These are phyloP conservation scores for Acrocephalus kingi DNA, from an alignment of 2,113 vertebrate species.

Conservation along the genomic window DNA sequence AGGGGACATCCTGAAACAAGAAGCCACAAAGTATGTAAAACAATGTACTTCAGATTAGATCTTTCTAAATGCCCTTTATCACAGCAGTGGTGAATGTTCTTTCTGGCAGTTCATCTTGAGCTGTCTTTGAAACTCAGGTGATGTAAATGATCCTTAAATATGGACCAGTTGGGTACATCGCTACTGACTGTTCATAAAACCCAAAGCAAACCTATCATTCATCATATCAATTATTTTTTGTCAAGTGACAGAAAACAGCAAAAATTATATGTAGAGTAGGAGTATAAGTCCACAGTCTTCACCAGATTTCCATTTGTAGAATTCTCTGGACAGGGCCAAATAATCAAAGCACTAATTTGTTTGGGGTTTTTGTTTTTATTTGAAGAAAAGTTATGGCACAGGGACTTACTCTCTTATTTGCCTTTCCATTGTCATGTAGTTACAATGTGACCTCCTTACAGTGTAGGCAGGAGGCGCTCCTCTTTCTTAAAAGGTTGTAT, in stretches of 20 bases:
- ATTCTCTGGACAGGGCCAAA: not conserved
- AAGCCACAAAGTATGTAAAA: slow-evolving; percentile 30
- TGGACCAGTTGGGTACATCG: not conserved
- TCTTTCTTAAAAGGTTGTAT: not conserved
- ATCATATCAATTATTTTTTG: not conserved
- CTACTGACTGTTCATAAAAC: not conserved
- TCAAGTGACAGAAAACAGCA: not conserved
- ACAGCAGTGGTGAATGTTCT: not conserved
- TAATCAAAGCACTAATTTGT: not conserved
- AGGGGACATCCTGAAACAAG: slow-evolving; percentile 12
- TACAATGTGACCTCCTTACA: not conserved
- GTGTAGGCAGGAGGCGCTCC: not conserved
- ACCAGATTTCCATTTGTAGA: not conserved
- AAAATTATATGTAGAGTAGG: not conserved
- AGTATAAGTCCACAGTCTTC: not conserved
- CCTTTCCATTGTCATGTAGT: not conserved
- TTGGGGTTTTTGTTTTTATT: not conserved
- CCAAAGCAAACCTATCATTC: not conserved
- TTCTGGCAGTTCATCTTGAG: not conserved
- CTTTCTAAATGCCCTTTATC: slow-evolving; percentile 8
- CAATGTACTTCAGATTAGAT: not conserved
- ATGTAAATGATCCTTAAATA: not conserved
- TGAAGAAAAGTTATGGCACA: not conserved
- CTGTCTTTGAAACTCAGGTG: not conserved
- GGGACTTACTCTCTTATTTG: not conserved